Base-by-base conservation (phyloP, 2,888 invertebrate species). In the Archips xylosteana region DNA sequence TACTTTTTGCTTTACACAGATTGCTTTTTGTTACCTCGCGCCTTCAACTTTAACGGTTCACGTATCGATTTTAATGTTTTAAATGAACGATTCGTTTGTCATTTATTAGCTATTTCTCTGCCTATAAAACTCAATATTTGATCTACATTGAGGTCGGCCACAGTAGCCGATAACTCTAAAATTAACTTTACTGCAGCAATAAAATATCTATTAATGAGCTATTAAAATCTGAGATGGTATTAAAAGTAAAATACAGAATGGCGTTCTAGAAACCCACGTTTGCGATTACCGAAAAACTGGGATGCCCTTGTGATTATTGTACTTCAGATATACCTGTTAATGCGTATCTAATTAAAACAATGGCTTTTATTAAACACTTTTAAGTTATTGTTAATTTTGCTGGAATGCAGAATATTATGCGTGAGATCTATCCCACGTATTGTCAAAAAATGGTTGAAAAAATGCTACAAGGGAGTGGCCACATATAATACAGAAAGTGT, bases 141-240 rank as follows among this genome's bases (percentile, higher is more conserved):
- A 87, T 89, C 89, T 86, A 87, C 84, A 86, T 87, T 83, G 86
- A 86, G 82, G 85, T 87, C 85, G 84, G 84, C 83, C 87, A 86
- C 92, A 88, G 94, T 92, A 93, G 94, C 92, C 87, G 86, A 89
- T 89, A 87, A 87, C 88, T 90, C 89, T 91, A 90, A 92, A 94
- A 92, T 94, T 92, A 94, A 90, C 89, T 93, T 94, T 90, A 92
- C 83, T 86, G 80, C 84, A 73, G 87, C 85, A 87, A 91, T 94
- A 94, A 94, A 94, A 92, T 91, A 89, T 74, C 61, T 74, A 74
- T 92, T 92, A 93, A 94, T 92, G 92, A 89, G 82, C 87, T 83
- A 94, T 94, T 92, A 92, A 94, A 93, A 90, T 92, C 91, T 92
- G 89, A 92, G 89, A 90, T 88, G 92, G 88, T 87, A 92, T 92